These are phyloP conservation scores for Stegostoma tigrinum DNA, from an alignment of 2,113 vertebrate genomes.

Conservation along the genomic window DNA sequence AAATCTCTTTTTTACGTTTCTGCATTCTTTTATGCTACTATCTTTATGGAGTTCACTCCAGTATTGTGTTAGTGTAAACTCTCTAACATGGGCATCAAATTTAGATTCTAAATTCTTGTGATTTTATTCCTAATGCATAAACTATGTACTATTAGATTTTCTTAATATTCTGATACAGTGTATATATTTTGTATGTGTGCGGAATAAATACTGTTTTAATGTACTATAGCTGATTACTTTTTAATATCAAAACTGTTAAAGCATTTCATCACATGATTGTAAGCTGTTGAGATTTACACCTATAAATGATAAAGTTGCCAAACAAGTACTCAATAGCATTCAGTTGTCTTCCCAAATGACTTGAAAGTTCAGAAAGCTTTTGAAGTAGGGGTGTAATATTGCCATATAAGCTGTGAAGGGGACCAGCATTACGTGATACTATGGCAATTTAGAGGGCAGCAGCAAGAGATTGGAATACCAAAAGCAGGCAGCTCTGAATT, in stretches of 20 bases:
- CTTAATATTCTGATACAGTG: background rate
- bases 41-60: background rate
- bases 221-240: background rate
- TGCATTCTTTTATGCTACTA: background rate
- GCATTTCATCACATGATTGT: background rate
- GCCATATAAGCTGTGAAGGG: background rate
- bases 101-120: background rate
- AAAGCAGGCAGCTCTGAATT: background rate
- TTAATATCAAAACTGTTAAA: constrained; percentile 1
- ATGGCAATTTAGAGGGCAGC: background rate
- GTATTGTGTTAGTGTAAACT: background rate
- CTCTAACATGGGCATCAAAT: background rate
- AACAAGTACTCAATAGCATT: background rate
- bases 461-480: background rate
- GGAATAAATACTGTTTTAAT: constrained; percentile 5
- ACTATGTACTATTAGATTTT: background rate
- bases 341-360: background rate
- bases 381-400: background rate
- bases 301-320: background rate
- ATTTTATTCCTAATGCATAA: background rate
- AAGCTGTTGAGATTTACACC: no score
- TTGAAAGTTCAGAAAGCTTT: background rate
- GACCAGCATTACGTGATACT: background rate
- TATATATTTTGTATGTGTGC: constrained; percentile 14
- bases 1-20: background rate